Evolutionary conservation across 2,888 invertebrate species (phyloP).

Genomic region (Pedicia rivosa): DNA sequence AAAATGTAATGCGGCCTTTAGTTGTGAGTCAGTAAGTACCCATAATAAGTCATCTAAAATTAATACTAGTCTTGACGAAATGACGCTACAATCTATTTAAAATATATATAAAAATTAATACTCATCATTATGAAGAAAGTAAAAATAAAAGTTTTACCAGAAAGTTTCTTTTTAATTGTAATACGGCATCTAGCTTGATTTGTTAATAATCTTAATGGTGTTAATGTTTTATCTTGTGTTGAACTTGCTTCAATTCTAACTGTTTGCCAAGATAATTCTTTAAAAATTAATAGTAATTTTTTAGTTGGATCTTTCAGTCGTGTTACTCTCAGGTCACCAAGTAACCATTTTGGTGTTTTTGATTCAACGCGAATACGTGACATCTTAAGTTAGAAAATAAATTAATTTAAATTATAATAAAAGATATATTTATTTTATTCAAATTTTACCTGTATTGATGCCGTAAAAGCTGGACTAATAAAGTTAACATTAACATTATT

Average conservation of each 20-base stretch:
- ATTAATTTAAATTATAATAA: background rate
- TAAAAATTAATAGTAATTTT: slow-evolving; percentile 87
- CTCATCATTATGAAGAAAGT: slow-evolving; percentile 5
- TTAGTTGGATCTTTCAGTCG: slow-evolving; percentile 78
- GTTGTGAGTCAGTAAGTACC: slow-evolving; percentile 92
- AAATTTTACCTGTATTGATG: slow-evolving; percentile 71
- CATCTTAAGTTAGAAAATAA: slow-evolving; percentile 41
- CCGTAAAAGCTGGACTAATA: slow-evolving; percentile 86
- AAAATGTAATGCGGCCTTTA: slow-evolving; percentile 84
- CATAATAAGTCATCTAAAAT: slow-evolving; percentile 92
- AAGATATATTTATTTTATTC: background rate
- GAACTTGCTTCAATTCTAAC: slow-evolving; percentile 89
- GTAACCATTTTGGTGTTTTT: slow-evolving; percentile 76
- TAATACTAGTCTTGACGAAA: slow-evolving; percentile 80
- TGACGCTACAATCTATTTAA: slow-evolving; percentile 72
- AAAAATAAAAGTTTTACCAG: slow-evolving; percentile 37
- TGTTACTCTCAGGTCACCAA: slow-evolving; percentile 73
- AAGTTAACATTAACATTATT: slow-evolving; percentile 91
- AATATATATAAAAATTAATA: slow-evolving; percentile 7
- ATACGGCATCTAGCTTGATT: slow-evolving; percentile 91
- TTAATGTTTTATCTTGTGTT: slow-evolving; percentile 54
- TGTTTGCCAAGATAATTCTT: slow-evolving; percentile 95
- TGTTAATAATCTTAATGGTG: slow-evolving; percentile 80
- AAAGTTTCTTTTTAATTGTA: slow-evolving; percentile 83
- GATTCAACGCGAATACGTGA: slow-evolving; percentile 88